These are phyloP conservation scores for Tapera naevia DNA, from an alignment of 2,797 vertebrate genomes.

Conservation along the genomic window DNA sequence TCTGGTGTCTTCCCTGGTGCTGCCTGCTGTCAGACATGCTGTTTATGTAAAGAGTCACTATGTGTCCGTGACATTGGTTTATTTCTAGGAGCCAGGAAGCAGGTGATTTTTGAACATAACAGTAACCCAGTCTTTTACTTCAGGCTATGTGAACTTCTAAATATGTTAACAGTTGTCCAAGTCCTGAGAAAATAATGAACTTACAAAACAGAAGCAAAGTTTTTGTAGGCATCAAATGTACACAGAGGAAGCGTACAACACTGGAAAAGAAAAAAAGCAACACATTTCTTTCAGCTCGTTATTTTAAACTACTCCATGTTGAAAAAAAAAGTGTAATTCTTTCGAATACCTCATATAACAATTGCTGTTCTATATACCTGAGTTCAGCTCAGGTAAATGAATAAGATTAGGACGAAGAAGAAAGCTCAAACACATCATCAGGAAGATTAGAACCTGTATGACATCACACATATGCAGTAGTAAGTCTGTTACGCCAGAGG, in stretches of 20 bases:
- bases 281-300: background rate
- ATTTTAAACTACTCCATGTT: background rate
- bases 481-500: background rate
- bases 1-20: background rate
- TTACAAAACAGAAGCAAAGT: background rate
- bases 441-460: background rate
- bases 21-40: background rate
- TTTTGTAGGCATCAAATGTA: background rate
- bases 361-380: background rate
- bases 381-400: background rate
- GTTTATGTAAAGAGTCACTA: background rate
- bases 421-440: background rate
- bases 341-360: background rate
- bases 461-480: background rate
- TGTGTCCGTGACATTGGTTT: background rate
- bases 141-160: background rate
- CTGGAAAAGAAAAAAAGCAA: background rate
- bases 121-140: background rate
- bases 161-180: background rate
- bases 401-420: background rate
- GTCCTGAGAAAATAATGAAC: background rate
- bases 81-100: background rate
- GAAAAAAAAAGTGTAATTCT: background rate
- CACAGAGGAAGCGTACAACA: background rate
- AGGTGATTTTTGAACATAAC: background rate